A percentile compares a stretch with the other conserved stretches of the same genome.
phyloP scores from a whole-genome alignment of 2,888 invertebrate species.

The Cylindroiulus punctatus region DNA sequence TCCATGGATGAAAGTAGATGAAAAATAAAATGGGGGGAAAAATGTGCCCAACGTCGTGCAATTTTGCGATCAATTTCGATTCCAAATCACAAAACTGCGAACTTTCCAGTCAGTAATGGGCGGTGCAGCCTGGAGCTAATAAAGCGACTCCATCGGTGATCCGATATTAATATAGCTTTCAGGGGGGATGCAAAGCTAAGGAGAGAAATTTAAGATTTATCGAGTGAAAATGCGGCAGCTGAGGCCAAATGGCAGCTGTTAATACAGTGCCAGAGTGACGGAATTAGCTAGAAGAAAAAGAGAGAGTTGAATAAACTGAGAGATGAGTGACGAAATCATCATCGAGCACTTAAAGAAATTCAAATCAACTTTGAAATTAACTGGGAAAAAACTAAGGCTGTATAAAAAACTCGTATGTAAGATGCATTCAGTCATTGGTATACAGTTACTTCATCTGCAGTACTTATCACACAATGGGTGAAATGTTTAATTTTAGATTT shows the following conservation, averaged over 20 bases:
- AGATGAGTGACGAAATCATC: not conserved
- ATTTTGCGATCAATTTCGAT: too few relatives aligned
- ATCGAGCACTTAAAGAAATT: not conserved
- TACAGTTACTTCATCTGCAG: not conserved
- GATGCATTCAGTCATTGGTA: too few relatives aligned
- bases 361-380: not conserved
- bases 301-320: not conserved
- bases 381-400: not conserved
- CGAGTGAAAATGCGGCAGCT: constrained; percentile 18
- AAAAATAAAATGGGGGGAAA: too few relatives aligned
- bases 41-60: too few relatives aligned
- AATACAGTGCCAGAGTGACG: not conserved
- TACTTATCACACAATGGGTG: not conserved
- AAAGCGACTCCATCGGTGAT: not conserved
- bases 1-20: too few relatives aligned
- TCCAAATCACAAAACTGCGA: too few relatives aligned
- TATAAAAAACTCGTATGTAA: not conserved
- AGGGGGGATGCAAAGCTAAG: not conserved
- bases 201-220: constrained; percentile 18
- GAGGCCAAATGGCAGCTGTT: not conserved
- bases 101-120: too few relatives aligned
- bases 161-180: not conserved
- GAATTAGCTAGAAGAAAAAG: not conserved
- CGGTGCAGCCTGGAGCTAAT: not conserved
- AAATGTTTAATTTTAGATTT: not conserved